Evolutionary conservation across 2,888 invertebrate species (phyloP).

Genomic region (Eugnorisma glareosa): DNA sequence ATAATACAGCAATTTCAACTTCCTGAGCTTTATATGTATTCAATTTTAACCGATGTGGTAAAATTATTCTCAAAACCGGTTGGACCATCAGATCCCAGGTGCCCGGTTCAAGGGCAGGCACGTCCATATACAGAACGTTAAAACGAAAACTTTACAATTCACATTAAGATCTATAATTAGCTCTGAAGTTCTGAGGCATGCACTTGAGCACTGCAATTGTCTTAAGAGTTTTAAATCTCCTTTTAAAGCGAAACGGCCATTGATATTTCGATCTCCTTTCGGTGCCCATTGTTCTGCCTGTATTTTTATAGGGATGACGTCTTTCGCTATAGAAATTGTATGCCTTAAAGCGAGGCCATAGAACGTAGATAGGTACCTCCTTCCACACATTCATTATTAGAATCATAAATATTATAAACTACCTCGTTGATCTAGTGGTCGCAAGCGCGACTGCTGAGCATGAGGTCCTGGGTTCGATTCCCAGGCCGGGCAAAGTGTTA

Average conservation of each 20-base stretch:
- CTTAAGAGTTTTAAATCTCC: conserved; percentile 26
- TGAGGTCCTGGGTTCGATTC: no score
- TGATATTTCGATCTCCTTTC: conserved; percentile 22
- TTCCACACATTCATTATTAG: background rate
- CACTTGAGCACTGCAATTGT: conserved; percentile 39
- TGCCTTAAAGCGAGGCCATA: background rate
- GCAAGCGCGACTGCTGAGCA: no score
- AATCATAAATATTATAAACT: no score
- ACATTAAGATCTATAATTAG: conserved; percentile 58
- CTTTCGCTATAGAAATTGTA: background rate
- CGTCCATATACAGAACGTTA: conserved; percentile 47
- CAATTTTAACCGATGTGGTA: conserved; percentile 43
- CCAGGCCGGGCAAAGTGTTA: no score
- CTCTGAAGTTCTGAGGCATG: conserved; percentile 30
- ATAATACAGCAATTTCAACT: conserved; percentile 19
- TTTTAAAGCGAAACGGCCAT: conserved; percentile 29
- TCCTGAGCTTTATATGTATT: conserved; percentile 42
- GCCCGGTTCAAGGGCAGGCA: conserved; percentile 63
- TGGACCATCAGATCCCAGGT: conserved; percentile 54
- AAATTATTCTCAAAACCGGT: conserved; percentile 64
- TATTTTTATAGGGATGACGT: conserved; percentile 26
- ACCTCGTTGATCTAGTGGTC: no score
- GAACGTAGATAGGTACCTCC: background rate
- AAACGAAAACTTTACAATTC: conserved; percentile 59
- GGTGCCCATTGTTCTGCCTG: conserved; percentile 45